Evolutionary conservation across 2,888 invertebrate genomes (phyloP).

Genomic region (Netelia inedita): DNA sequence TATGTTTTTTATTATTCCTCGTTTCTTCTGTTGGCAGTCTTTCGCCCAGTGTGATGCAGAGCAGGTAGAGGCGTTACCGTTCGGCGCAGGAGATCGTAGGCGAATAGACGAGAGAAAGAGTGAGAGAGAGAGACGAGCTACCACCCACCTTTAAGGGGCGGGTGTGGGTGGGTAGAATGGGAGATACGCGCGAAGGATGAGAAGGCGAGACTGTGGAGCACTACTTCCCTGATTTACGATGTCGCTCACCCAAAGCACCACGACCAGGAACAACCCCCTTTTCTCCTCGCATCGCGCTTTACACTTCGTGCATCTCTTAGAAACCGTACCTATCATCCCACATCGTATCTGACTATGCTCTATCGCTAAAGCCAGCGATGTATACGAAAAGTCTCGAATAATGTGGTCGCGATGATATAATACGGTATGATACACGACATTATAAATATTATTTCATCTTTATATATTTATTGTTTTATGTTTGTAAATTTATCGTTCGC

Average conservation of each 20-base stretch:
- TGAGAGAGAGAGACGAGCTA: background rate
- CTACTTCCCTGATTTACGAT: conserved; percentile 67
- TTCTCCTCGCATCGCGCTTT: background rate
- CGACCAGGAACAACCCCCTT: conserved; percentile 23
- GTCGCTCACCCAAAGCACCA: conserved; percentile 69
- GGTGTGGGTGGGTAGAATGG: conserved; percentile 13
- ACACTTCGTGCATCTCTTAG: background rate
- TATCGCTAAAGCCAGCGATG: background rate
- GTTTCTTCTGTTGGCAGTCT: conserved; percentile 23
- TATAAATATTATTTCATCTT: background rate
- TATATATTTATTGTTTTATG: background rate
- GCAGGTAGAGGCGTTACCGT: conserved; percentile 8
- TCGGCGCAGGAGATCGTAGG: background rate
- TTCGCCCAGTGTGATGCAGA: conserved; percentile 20
- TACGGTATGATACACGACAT: background rate
- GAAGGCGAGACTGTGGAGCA: conserved; percentile 52
- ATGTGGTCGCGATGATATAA: background rate
- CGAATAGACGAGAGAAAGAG: conserved; percentile 24
- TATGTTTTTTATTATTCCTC: conserved; percentile 12
- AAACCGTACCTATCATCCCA: background rate
- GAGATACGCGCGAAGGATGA: conserved; percentile 24
- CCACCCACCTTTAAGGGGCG: background rate
- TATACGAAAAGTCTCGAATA: background rate
- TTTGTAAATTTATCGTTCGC: no score
- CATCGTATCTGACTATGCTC: background rate